A percentile compares a stretch with the other conserved stretches of the same genome.
Evolutionary conservation across 2,888 invertebrate genomes (phyloP).

Genomic region (Xylocampa areola): DNA sequence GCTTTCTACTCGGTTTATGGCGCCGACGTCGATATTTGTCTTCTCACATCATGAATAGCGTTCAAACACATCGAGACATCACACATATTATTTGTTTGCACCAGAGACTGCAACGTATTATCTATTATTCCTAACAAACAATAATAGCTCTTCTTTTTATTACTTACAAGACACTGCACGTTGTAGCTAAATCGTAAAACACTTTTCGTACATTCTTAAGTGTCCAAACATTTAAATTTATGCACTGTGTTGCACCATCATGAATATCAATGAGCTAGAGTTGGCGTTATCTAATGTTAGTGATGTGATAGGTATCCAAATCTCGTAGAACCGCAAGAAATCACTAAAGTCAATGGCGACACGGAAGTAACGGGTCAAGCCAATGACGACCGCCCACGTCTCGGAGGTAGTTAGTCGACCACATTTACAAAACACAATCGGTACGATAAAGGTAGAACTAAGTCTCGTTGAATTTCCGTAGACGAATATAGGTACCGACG

Average conservation of each 20-base stretch:
- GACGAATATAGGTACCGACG: not conserved
- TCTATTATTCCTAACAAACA: not conserved
- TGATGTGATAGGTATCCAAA: conserved; percentile 36
- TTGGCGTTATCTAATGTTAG: conserved; percentile 48
- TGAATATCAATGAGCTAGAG: conserved; percentile 53
- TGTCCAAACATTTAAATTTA: conserved; percentile 36
- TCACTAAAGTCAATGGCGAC: conserved; percentile 53
- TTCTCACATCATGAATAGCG: conserved; percentile 36
- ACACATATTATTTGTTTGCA: not conserved
- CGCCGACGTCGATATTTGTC: conserved; percentile 42
- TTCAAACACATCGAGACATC: conserved; percentile 9
- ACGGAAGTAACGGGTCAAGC: conserved; percentile 68
- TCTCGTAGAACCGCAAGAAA: conserved; percentile 47
- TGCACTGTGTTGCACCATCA: conserved; percentile 26
- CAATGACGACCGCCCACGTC: conserved; percentile 64
- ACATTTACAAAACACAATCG: conserved; percentile 37
- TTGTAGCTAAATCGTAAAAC: conserved; percentile 4
- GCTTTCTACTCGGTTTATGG: conserved; percentile 49
- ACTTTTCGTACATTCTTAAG: conserved; percentile 21
- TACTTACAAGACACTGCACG: not conserved
- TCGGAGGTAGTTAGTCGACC: conserved; percentile 8
- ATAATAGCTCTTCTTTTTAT: not conserved
- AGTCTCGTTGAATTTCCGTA: conserved; percentile 1
- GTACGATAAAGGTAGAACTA: conserved; percentile 14
- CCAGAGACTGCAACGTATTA: not conserved